A percentile compares a stretch with the other conserved stretches of the same genome.
These are phyloP conservation scores for Taenaris catops DNA, from an alignment of 2,888 invertebrate genomes.

Conservation along the genomic window DNA sequence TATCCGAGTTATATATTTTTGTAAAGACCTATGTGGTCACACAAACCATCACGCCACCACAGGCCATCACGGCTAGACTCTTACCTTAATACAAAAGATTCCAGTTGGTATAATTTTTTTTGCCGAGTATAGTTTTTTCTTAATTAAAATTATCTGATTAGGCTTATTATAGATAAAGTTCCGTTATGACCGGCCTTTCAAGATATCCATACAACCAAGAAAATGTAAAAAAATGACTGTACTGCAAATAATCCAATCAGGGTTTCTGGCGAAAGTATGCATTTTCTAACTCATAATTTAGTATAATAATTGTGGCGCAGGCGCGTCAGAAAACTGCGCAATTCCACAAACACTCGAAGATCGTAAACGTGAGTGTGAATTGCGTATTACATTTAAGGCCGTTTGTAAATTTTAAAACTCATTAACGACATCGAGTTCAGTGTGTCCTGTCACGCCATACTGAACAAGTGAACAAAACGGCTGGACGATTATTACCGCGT, in stretches of 20 bases:
- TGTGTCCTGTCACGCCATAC: slow-evolving; percentile 54
- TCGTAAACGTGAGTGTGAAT: slow-evolving; percentile 19
- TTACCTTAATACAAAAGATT: too few relatives aligned
- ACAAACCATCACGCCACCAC: too few relatives aligned
- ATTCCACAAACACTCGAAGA: slow-evolving; percentile 24
- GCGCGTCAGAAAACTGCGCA: slow-evolving; percentile 29
- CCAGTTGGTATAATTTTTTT: too few relatives aligned
- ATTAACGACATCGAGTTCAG: slow-evolving; percentile 56
- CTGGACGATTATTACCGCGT: slow-evolving; percentile 46
- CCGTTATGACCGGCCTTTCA: too few relatives aligned
- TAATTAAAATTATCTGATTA: too few relatives aligned
- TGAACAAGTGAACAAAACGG: slow-evolving; percentile 70
- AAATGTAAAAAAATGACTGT: too few relatives aligned
- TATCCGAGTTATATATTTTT: too few relatives aligned
- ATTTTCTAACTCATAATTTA: not conserved
- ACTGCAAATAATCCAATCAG: not conserved
- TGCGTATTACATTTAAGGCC: slow-evolving; percentile 38
- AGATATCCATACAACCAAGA: too few relatives aligned
- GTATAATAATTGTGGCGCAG: not conserved
- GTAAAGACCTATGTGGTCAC: too few relatives aligned
- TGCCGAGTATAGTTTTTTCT: too few relatives aligned
- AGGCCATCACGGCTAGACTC: too few relatives aligned
- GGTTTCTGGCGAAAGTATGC: not conserved
- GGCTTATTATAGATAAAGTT: too few relatives aligned
- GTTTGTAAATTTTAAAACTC: slow-evolving; percentile 46